Evolutionary conservation across 1,140 invertebrate species (phyloP), one percentile per base, ranked within the genome.

Genomic region (Helicoverpa armigera): DNA sequence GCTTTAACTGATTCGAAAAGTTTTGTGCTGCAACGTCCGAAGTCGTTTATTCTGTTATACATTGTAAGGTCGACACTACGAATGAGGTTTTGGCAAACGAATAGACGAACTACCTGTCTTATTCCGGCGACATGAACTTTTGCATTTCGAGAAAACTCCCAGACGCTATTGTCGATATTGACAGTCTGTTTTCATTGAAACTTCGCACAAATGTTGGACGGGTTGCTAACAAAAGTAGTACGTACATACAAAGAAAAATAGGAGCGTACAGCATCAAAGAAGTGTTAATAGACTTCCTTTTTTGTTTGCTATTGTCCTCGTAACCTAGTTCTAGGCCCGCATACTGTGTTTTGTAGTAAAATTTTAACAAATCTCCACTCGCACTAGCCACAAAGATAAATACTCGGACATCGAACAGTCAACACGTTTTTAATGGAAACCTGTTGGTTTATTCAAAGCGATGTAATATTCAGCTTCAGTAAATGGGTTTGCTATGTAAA

Each of bases 1-100:
- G 79, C 72, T 82, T 78, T 48, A 79, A 85, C 70, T 82, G 82
- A 85, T 88, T 86, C 75, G 70, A 79, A 81, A 86, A 85, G 79
- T 84, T 87, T 84, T 81, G 35, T 56, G 79, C 70, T 54, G 74
- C 54, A 60, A 29, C 48, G 61, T 67, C 53, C 51, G 70, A 65
- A 53, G 50, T 43, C 43, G 61, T 65, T 67, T 35, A 65, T 58
- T 58, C 73, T 56, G 67, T 78, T 67, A 54, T 16, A 48, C 51
- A 72, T 82, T 63, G n/a, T 61, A 16, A 82, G 23, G 11, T 35
- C 58, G n/a, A 48, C 7, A 48, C 29, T 67, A 54, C 7, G 23
- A 54, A 76, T 63, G 58, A 76, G 72, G 54, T 74, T 74, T 74
- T 74, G 53, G 54, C 72, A 74, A 58, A 74, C 31, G 53, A 58